Evolutionary conservation across 1,140 invertebrate genomes (phyloP), one percentile per base, ranked within the genome.

Genomic region (Zelostemma sp.): DNA sequence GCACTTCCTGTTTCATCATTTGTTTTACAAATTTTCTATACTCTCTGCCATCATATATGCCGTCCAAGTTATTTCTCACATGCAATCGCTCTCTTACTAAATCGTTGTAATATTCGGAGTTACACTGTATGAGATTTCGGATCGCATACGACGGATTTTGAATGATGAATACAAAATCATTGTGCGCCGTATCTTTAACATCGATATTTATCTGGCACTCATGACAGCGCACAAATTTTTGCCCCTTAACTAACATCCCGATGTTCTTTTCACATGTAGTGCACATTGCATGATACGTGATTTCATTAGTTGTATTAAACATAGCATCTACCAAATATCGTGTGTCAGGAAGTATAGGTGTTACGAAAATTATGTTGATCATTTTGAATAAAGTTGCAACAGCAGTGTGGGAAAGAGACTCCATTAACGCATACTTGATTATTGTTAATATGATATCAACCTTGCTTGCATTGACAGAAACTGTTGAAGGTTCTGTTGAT

Each of bases 231-330:
- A 35, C 25, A 55, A 35, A 55, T 25, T 28, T 40, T 17, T 45
- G 21, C 3, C 53, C 35, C 11, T 58, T 55, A 16, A 6, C 43
- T 12, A 21, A 21, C 3, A 8, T 28, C 8, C 25, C 25, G 8
- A 28, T 8, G 25, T 28, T 4, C 25, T 8, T 8, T 28, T 28
- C 8, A 28, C 70, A 68, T 8, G 41, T 11, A 12, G 46, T 31
- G 45, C 71, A 69, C 14, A 66, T 43, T 1, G 58, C 67, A 57
- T 73, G 65, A 38, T 40, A 73, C n/a, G 33, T 41, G 16, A 54
- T 18, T 4, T 46, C 47, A 40, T 40, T 50, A 8, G 17, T 15
- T 9, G 54, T 17, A 56, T 67, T 63, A 25, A 69, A 73, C 6
- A 73, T 16, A 38, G 64, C 61, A 45, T 69, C 59, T 12, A 69